Evolutionary conservation across 64 coral and sea anemone genomes (phyloP).

Genomic region (Actinia tenebrosa): DNA sequence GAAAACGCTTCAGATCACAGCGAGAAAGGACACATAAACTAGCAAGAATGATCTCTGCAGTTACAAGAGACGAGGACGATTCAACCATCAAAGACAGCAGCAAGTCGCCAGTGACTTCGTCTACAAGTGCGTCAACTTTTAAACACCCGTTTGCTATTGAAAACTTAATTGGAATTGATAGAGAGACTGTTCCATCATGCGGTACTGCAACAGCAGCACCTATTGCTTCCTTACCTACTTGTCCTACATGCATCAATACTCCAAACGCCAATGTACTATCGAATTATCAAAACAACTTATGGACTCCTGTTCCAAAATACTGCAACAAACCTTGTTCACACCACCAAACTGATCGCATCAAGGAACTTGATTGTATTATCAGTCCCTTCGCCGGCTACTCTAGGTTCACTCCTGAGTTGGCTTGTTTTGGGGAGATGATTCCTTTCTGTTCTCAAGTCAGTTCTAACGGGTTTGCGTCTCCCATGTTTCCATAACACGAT

Average conservation of each 20-base stretch:
- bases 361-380: slow-evolving; percentile 43
- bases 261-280: slow-evolving; percentile 19
- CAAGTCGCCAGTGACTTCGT: slow-evolving; percentile 21
- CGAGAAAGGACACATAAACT: slow-evolving; percentile 65
- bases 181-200: slow-evolving; percentile 40
- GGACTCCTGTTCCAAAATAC: slow-evolving; percentile 65
- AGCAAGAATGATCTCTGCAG: slow-evolving; percentile 52
- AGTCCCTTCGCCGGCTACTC: slow-evolving; percentile 34
- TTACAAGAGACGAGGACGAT: slow-evolving; percentile 12
- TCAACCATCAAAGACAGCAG: slow-evolving; percentile 4
- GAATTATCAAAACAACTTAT: slow-evolving; percentile 62
- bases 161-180: slow-evolving; percentile 80
- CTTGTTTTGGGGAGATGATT: slow-evolving; percentile 44
- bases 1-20: slow-evolving; percentile 94
- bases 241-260: slow-evolving; percentile 73
- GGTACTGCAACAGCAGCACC: slow-evolving; percentile 35
- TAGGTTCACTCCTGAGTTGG: slow-evolving; percentile 29
- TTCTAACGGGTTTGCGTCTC: slow-evolving; percentile 12
- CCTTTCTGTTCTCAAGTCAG: slow-evolving; percentile 49
- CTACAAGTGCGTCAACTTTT: slow-evolving; percentile 48
- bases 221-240: slow-evolving; percentile 74
- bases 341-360: slow-evolving; percentile 37
- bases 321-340: slow-evolving; percentile 71
- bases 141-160: slow-evolving; percentile 98
- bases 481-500: slow-evolving; percentile 1